Evolutionary conservation across 2,797 vertebrate species (phyloP), one percentile per base, ranked within the genome.

Genomic region (Jordanella pulchra): DNA sequence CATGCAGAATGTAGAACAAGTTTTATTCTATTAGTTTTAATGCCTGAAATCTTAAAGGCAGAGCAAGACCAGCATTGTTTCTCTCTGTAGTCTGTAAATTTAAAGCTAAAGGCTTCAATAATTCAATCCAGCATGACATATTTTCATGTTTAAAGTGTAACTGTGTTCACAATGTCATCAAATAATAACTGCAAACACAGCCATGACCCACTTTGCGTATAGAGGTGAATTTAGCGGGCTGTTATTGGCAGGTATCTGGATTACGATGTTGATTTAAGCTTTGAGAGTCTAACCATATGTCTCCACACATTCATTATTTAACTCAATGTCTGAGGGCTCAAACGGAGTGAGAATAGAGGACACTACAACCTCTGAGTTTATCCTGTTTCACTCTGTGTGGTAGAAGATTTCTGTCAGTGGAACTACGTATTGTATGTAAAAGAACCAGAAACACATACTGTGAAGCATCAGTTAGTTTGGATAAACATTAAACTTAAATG

Each of bases 261-360:
- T 48, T 27, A 21, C 30, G 17, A 23, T 66, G 45, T 12, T 28
- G 25, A 65, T 21, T 65, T 66, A 39, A 63, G 23, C 25, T 7
- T 23, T 63, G 60, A 63, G 60, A 63, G 39, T 63, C 23, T 39
- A 25, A 17, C 60, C 39, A 63, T 44, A 44, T 63, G 60, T 39
- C 60, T 25, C 11, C 60, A 13, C 30, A 4, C 35, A 44, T 15
- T 25, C 39, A 25, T 14, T 44, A 14, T 44, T 44, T 25, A 63
- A 15, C 12, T 35, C 21, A 42, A n/a, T 2, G 12, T 42, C 35
- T 6, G 0, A 42, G 13, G 32, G 23, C 35, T 25, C 10, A 27
- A 25, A 27, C 27, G 12, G n/a, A 53, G 21, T 61, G 58, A 63
- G 39, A 63, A 63, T 12, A 42, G 35, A 63, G 23, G 21, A 25